These are phyloP conservation scores for Smittia sp. DNA, from an alignment of 2,888 invertebrate species.

Conservation along the genomic window DNA sequence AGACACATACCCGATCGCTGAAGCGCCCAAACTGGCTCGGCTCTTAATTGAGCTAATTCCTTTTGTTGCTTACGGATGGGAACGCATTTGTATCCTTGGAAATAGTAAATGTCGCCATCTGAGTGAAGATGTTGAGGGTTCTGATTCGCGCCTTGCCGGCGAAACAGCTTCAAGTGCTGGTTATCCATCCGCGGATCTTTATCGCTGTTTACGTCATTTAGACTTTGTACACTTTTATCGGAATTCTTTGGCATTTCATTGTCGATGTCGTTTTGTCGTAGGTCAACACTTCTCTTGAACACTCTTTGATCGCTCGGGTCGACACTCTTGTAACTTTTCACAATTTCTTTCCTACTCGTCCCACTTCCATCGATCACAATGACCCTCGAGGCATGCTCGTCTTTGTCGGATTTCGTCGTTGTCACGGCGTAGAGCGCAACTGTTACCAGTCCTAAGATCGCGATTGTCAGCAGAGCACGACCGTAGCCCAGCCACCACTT, in stretches of 20 bases:
- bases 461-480: slow-evolving; percentile 39
- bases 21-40: slow-evolving; percentile 16
- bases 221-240: slow-evolving; percentile 1
- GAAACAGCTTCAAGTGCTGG: slow-evolving; percentile 12
- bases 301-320: not conserved
- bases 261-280: not conserved
- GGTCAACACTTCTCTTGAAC: slow-evolving; percentile 5
- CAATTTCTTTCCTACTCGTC: not conserved
- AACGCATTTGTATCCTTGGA: slow-evolving; percentile 37
- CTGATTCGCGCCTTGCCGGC: slow-evolving; percentile 12
- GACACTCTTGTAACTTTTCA: not conserved
- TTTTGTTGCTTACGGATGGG: slow-evolving; percentile 33
- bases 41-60: not conserved
- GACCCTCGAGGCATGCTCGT: not conserved
- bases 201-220: slow-evolving; percentile 3
- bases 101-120: slow-evolving; percentile 29
- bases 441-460: slow-evolving; percentile 40
- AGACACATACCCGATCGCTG: slow-evolving; percentile 20
- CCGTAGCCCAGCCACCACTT: slow-evolving; percentile 40
- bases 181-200: not conserved
- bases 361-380: not conserved
- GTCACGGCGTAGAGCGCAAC: slow-evolving; percentile 28
- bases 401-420: not conserved
- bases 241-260: slow-evolving; percentile 27
- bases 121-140: slow-evolving; percentile 12